phyloP scores from a whole-genome alignment of 2,797 vertebrate genomes.

The Florisuga fusca region DNA sequence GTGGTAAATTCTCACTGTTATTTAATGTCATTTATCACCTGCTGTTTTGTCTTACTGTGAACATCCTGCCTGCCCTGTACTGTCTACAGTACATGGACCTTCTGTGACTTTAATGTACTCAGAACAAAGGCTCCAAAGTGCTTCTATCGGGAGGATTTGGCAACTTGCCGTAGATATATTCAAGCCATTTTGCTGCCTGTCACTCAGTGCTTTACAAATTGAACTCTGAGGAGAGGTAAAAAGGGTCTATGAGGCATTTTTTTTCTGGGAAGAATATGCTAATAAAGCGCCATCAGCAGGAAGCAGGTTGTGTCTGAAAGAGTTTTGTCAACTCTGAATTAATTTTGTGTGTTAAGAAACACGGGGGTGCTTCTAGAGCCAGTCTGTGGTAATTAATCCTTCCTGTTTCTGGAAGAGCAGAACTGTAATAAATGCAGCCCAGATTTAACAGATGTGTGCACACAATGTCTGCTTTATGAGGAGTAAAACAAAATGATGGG shows the following conservation, averaged over 20 bases:
- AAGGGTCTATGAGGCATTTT: conserved; percentile 82
- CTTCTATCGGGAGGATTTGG: conserved; percentile 82
- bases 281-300: conserved; percentile 87
- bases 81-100: conserved; percentile 84
- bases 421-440: conserved; percentile 81
- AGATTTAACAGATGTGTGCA: conserved; percentile 84
- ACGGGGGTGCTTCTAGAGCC: conserved; percentile 80
- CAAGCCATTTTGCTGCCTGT: conserved; percentile 87
- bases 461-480: conserved; percentile 84
- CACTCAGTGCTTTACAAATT: conserved; percentile 86
- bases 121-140: conserved; percentile 86
- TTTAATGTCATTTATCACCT: conserved; percentile 89
- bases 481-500: conserved; percentile 78
- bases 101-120: conserved; percentile 87
- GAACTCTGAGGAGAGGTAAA: conserved; percentile 86
- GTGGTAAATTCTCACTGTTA: conserved; percentile 87
- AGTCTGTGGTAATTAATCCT: conserved; percentile 86
- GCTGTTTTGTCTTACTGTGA: conserved; percentile 87
- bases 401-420: conserved; percentile 83
- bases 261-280: conserved; percentile 88
- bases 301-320: conserved; percentile 88
- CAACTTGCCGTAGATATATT: conserved; percentile 85
- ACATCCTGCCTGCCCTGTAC: conserved; percentile 84
- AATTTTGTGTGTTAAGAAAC: conserved; percentile 87
- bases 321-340: conserved; percentile 91